phyloP scores from a whole-genome alignment of 2,113 vertebrate genomes.

The Sisor rabdophorus region DNA sequence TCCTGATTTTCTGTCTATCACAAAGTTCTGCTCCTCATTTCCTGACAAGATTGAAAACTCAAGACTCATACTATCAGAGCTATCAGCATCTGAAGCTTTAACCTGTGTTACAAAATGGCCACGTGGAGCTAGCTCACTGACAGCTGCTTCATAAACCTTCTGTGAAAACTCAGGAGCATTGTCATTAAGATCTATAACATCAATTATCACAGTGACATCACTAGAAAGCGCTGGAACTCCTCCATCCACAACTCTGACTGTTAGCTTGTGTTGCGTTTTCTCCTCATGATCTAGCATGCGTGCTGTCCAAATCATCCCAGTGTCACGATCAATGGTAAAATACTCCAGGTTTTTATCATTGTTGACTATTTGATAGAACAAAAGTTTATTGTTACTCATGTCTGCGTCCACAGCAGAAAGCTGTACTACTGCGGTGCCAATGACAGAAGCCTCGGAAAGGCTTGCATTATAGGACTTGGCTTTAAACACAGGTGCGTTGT shows the following conservation, averaged over 20 bases:
- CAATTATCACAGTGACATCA: conserved; percentile 74
- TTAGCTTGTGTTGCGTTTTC: conserved; percentile 72
- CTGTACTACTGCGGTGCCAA: conserved; percentile 80
- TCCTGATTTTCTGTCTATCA: conserved; percentile 79
- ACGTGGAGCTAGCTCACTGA: conserved; percentile 81
- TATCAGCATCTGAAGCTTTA: conserved; percentile 87
- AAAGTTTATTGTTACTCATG: conserved; percentile 80
- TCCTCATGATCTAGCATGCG: conserved; percentile 84
- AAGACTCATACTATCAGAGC: conserved; percentile 74
- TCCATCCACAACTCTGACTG: conserved; percentile 80
- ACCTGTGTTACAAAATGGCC: conserved; percentile 89
- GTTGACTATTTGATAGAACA: conserved; percentile 85
- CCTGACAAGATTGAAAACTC: conserved; percentile 87
- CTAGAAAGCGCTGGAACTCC: conserved; percentile 87
- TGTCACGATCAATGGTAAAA: conserved; percentile 83
- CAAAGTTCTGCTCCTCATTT: conserved; percentile 89
- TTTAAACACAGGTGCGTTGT: conserved; percentile 83
- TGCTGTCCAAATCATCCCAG: conserved; percentile 78
- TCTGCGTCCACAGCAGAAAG: conserved; percentile 83
- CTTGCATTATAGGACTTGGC: conserved; percentile 72
- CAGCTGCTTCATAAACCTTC: conserved; percentile 76
- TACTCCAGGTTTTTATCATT: conserved; percentile 75
- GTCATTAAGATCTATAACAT: conserved; percentile 88
- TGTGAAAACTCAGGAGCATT: conserved; percentile 85
- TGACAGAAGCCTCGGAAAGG: conserved; percentile 86